Evolutionary conservation across 1,140 invertebrate species (phyloP).

Genomic region (Orius insidiosus): DNA sequence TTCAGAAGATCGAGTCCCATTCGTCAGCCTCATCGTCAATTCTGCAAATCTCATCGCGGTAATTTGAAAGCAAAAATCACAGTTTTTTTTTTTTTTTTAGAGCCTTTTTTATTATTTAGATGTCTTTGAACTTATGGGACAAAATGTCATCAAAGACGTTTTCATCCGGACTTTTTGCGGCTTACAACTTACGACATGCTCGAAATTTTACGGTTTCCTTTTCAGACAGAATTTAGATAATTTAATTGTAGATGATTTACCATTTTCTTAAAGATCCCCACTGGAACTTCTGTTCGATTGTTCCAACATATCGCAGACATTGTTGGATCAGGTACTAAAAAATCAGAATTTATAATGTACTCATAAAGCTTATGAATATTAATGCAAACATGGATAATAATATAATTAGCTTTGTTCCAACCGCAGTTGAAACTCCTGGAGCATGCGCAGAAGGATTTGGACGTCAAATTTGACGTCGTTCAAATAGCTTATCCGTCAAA

Average conservation of each 20-base stretch:
- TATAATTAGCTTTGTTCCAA: too few species aligned
- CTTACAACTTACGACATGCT: not conserved
- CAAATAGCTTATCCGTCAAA: too few species aligned
- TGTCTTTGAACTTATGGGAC: too few species aligned
- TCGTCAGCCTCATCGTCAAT: not conserved
- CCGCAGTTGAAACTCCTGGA: too few species aligned
- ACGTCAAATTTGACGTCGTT: too few species aligned
- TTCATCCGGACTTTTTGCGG: not conserved
- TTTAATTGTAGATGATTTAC: not conserved
- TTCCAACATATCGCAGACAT: slow-evolving; percentile 31
- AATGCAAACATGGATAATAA: too few species aligned
- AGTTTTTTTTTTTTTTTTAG: too few species aligned
- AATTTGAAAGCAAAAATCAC: not conserved
- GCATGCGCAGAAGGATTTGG: too few species aligned
- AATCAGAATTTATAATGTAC: too few species aligned
- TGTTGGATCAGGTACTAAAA: slow-evolving; percentile 13
- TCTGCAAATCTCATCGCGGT: not conserved
- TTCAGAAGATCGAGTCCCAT: not conserved
- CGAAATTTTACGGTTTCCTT: not conserved
- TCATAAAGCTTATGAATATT: too few species aligned
- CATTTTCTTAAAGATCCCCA: slow-evolving; percentile 24
- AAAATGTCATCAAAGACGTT: too few species aligned
- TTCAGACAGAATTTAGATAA: not conserved
- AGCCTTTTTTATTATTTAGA: too few species aligned
- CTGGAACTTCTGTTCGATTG: slow-evolving; percentile 37